Base-by-base conservation (phyloP, 2,113 vertebrate genomes). In the Carassius gibelio region DNA sequence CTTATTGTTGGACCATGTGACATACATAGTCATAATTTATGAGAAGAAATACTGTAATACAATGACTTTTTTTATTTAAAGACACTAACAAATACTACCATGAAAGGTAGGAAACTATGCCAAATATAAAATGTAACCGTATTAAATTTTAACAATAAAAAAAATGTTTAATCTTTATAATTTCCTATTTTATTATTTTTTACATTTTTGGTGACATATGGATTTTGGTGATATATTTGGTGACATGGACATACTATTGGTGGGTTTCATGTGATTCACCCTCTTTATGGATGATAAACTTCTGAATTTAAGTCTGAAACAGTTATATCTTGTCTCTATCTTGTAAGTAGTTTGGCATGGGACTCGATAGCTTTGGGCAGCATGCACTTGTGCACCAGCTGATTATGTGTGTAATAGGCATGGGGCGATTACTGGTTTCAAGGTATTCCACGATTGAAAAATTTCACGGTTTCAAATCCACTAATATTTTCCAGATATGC, bases 351-450 rank as follows among this genome's bases (percentile, higher is more conserved):
- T 42, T 36, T 77, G 66, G 79, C 77, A 42, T 34, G 42, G 30
- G 57, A 87, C 81, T 84, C 66, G 5, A 4, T 36, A 52, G 69
- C 64, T 75, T 64, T 34, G 10, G 14, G 14, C 59, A 26, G 10
- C 38, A 68, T 77, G 21, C 55, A 62, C 59, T 86, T 68, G 81
- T 82, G 74, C 89, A 59, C 85, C 81, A 83, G 62, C 88, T 90
- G 66, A 92, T 93, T 89, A 91, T 87, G 79, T 21, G 57, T 75
- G 48, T 26, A 26, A 26, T 26, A 26, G 26, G 26, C 26, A 26
- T 26, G 26, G 26, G 26, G 0, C 26, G 26, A 26, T 26, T 26
- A 26, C 26, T 26, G 26, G 26, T 26, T 26, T 26, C 26, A 26
- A 26, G 26, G 26, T 26, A 26, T 26, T 26, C 26, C 26, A 26